These are phyloP conservation scores for Serranus cabrilla DNA, from an alignment of 2,797 vertebrate genomes.

Conservation along the genomic window DNA sequence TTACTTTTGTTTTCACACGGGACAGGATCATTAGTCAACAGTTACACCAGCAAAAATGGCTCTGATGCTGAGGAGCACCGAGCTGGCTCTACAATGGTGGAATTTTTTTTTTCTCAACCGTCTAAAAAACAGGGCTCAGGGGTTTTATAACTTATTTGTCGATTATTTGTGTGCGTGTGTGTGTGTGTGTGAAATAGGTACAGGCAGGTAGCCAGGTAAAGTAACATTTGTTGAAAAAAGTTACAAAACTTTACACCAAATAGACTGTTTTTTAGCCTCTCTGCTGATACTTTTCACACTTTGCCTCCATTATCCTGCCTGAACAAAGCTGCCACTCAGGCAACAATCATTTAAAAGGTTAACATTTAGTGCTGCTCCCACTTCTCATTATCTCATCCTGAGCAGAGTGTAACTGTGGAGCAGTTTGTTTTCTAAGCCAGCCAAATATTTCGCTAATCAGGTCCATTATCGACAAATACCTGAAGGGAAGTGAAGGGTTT, in stretches of 20 bases:
- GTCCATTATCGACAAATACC: neutral
- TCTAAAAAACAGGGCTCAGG: no score
- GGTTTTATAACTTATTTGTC: neutral
- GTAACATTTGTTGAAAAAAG: neutral
- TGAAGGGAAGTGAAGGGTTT: neutral
- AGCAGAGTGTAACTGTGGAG: neutral
- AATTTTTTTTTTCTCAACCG: no score
- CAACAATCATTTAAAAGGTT: conserved; percentile 4
- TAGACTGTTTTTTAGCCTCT: neutral
- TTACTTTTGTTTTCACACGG: no score
- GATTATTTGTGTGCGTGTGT: neutral
- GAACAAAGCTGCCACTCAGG: conserved; percentile 5
- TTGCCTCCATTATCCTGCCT: neutral
- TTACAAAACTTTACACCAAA: neutral
- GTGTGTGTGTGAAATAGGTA: neutral
- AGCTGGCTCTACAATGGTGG: no score
- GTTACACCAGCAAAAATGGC: no score
- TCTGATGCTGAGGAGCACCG: no score
- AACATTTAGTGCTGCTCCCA: conserved; percentile 2
- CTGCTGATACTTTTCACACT: neutral
- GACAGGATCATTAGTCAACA: no score
- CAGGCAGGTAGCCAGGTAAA: neutral
- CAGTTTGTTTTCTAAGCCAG: neutral
- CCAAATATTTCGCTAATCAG: neutral
- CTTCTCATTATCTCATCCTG: conserved; percentile 19